These are phyloP conservation scores for Brienomyrus brachyistius DNA, from an alignment of 2,113 vertebrate genomes.

Conservation along the genomic window DNA sequence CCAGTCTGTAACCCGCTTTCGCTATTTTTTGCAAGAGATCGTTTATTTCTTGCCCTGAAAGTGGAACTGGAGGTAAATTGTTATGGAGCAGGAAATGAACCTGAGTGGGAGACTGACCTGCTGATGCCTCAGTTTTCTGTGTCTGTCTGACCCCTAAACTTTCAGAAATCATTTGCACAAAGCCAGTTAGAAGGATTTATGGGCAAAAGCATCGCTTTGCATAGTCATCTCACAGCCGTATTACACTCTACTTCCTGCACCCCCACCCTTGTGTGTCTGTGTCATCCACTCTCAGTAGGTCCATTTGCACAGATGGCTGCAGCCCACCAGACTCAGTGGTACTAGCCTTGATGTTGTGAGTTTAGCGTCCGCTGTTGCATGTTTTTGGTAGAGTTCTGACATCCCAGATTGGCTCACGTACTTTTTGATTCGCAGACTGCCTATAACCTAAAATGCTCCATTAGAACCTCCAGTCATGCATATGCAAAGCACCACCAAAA, in stretches of 20 bases:
- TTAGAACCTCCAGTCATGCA: neutral
- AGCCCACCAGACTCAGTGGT: neutral
- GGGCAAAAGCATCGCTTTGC: neutral
- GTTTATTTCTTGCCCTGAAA: slow-evolving; percentile 53
- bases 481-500: neutral
- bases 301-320: neutral
- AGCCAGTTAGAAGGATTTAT: neutral
- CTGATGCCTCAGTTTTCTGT: slow-evolving; percentile 48
- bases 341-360: neutral
- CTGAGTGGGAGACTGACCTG: slow-evolving; percentile 29
- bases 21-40: slow-evolving; percentile 42
- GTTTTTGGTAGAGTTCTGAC: neutral
- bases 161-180: neutral
- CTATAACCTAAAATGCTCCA: neutral
- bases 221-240: neutral
- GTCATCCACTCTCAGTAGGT: neutral
- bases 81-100: slow-evolving; percentile 45
- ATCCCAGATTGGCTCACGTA: neutral
- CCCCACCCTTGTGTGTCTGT: neutral
- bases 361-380: neutral
- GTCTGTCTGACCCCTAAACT: slow-evolving; percentile 2
- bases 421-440: neutral
- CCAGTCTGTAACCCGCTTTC: neutral
- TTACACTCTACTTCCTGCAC: neutral
- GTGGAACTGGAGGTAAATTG: slow-evolving; percentile 52